Evolutionary conservation across 2,888 invertebrate species (phyloP).

Genomic region (Beris morrisii): DNA sequence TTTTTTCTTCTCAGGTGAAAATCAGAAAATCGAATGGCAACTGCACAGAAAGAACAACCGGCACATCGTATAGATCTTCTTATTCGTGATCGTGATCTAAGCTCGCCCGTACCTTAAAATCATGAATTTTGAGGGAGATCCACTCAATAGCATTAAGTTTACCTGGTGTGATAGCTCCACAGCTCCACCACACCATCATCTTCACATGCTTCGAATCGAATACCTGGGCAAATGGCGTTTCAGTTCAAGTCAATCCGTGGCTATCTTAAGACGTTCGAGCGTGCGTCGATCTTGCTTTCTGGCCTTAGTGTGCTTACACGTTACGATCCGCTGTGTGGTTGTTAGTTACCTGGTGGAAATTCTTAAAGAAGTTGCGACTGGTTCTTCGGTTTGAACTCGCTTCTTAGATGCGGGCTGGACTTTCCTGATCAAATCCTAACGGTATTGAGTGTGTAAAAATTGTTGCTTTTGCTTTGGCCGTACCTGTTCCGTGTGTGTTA

Average conservation of each 20-base stretch:
- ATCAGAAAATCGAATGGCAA: constrained; percentile 2
- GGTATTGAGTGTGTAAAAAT: constrained; percentile 52
- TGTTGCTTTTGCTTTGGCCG: background rate
- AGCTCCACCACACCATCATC: constrained; percentile 11
- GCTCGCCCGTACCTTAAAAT: background rate
- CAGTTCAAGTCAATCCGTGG: constrained; percentile 34
- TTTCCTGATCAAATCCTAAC: constrained; percentile 52
- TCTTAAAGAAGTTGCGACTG: constrained; percentile 16
- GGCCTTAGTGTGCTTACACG: no score
- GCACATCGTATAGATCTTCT: background rate
- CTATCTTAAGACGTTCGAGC: constrained; percentile 32
- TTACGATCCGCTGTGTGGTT: background rate
- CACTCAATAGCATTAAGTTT: constrained; percentile 13
- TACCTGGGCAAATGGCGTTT: background rate
- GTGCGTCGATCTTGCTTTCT: constrained; percentile 10
- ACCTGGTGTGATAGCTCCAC: constrained; percentile 16
- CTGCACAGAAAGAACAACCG: constrained; percentile 5
- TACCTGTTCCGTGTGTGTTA: constrained; percentile 23
- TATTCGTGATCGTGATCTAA: background rate
- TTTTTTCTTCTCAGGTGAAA: constrained; percentile 13
- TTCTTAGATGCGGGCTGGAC: constrained; percentile 15
- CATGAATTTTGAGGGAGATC: background rate
- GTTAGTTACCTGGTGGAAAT: background rate
- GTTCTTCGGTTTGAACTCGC: constrained; percentile 9
- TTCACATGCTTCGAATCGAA: background rate